These are phyloP conservation scores for Drosophila nannoptera DNA, from an alignment of 1,140 invertebrate genomes.

Conservation along the genomic window DNA sequence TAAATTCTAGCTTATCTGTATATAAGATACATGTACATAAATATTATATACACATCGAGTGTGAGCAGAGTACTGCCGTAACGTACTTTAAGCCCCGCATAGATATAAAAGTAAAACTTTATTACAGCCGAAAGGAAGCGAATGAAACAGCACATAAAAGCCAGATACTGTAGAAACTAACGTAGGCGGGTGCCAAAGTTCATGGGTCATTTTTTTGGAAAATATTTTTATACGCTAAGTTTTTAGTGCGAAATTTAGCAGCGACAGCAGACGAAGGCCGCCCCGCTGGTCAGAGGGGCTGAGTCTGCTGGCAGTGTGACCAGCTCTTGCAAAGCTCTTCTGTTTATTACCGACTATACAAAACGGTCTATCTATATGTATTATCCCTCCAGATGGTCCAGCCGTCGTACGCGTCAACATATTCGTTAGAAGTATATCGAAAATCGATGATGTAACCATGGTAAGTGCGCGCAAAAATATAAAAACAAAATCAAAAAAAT, in stretches of 20 bases:
- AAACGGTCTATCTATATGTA: constrained; percentile 79
- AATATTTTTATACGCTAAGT: constrained; percentile 45
- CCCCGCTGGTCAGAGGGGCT: background rate
- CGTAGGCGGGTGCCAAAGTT: constrained; percentile 5
- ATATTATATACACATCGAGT: too few relatives aligned
- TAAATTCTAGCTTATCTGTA: constrained; percentile 59
- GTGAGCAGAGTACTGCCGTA: constrained; percentile 26
- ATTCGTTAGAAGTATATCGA: constrained; percentile 98
- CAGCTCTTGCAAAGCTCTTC: constrained; percentile 50
- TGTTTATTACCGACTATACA: constrained; percentile 66
- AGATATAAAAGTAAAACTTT: constrained; percentile 67
- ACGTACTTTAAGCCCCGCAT: constrained; percentile 55
- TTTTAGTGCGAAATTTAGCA: constrained; percentile 32
- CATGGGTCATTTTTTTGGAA: constrained; percentile 22
- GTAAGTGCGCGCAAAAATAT: constrained; percentile 84
- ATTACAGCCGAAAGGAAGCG: constrained; percentile 46
- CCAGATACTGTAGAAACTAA: background rate
- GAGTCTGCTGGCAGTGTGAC: constrained; percentile 22
- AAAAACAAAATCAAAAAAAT: constrained; percentile 41
- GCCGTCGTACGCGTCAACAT: constrained; percentile 96
- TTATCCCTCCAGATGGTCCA: constrained; percentile 87
- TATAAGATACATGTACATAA: constrained; percentile 50
- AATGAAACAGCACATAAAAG: constrained; percentile 32
- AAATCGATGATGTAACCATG: constrained; percentile 99
- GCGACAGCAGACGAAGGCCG: background rate